Evolutionary conservation across 1,140 invertebrate genomes (phyloP), one percentile per base, ranked within the genome.

Genomic region (Leptinotarsa lineolata): DNA sequence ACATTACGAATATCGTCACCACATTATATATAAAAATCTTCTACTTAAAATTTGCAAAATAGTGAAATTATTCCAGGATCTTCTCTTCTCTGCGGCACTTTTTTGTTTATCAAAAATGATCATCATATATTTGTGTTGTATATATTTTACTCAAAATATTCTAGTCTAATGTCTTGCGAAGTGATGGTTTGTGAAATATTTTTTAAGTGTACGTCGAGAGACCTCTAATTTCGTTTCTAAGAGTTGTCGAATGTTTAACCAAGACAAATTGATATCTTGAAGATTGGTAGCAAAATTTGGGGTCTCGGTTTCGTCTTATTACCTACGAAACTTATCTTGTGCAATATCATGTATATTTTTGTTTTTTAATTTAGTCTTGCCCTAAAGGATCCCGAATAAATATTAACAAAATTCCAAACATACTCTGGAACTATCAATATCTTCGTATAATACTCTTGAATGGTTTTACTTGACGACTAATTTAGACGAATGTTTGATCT

Each of bases 111-210:
- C 11, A 68, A 39, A 72, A 45, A 72, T 64, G n/a, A 44, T 30
- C 22, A 22, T 22, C 44, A 63, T 61, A 61, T 71, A 60, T 30
- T 46, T 63, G 45, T 67, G 39, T 58, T 73, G 54, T 68, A 68
- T 39, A 73, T 73, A 68, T 67, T 66, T 67, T 30, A 54, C 54
- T 39, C 30, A 54, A 24, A 59, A 75, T 67, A 72, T 73, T 77
- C 72, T 75, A 75, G 71, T 75, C 72, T 75, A 67, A 70, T 71
- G 67, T 70, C 61, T 72, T 69, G 65, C 71, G 72, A 72, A 54
- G 48, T 54, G 48, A 54, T 54, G 15, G 15, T 54, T 54, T 54
- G 48, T 54, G 48, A 16, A 54, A 54, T 54, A 54, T 18, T 12
- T 54, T 54, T 54, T 54, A 18, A 16, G n/a, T 54, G 48, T 54